phyloP scores from a whole-genome alignment of 2,888 invertebrate species.

The Sthenelais limicola region DNA sequence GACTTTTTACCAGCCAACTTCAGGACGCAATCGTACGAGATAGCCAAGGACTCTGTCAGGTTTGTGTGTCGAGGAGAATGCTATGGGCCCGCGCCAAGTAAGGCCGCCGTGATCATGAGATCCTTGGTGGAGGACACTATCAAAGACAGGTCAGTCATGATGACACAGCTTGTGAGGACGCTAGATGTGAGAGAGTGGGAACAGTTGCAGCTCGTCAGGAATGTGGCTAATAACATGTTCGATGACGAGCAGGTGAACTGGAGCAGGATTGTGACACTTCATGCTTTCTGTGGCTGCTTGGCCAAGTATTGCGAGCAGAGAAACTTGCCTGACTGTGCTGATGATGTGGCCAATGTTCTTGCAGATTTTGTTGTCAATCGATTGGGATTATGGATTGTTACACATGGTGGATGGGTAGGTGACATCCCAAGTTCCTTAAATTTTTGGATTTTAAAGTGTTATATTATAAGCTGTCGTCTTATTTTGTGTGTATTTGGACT shows the following conservation, averaged over 20 bases:
- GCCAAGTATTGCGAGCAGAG: slow-evolving; percentile 50
- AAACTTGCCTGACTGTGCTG: slow-evolving; percentile 47
- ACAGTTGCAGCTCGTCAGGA: slow-evolving; percentile 48
- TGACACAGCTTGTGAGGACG: slow-evolving; percentile 44
- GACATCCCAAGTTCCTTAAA: no score
- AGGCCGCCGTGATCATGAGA: slow-evolving; percentile 48
- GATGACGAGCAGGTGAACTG: slow-evolving; percentile 52
- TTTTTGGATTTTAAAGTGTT: no score
- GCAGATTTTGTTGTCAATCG: slow-evolving; percentile 51
- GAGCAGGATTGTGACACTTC: slow-evolving; percentile 54
- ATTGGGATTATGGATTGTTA: slow-evolving; percentile 55
- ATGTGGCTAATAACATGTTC: slow-evolving; percentile 52
- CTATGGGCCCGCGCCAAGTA: slow-evolving; percentile 45
- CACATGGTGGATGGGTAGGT: slow-evolving; percentile 55
- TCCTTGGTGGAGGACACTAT: slow-evolving; percentile 52
- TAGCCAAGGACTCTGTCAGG: slow-evolving; percentile 49
- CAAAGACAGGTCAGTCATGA: slow-evolving; percentile 48
- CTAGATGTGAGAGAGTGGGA: slow-evolving; percentile 45
- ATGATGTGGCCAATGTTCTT: slow-evolving; percentile 49
- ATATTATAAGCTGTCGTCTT: no score
- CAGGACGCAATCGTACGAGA: slow-evolving; percentile 47
- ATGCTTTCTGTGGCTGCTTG: slow-evolving; percentile 54
- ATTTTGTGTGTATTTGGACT: no score
- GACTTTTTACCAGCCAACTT: slow-evolving; percentile 50
- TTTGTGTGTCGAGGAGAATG: slow-evolving; percentile 47